Base-by-base conservation (phyloP, 1,140 invertebrate genomes). In the Sycobia sp. region DNA sequence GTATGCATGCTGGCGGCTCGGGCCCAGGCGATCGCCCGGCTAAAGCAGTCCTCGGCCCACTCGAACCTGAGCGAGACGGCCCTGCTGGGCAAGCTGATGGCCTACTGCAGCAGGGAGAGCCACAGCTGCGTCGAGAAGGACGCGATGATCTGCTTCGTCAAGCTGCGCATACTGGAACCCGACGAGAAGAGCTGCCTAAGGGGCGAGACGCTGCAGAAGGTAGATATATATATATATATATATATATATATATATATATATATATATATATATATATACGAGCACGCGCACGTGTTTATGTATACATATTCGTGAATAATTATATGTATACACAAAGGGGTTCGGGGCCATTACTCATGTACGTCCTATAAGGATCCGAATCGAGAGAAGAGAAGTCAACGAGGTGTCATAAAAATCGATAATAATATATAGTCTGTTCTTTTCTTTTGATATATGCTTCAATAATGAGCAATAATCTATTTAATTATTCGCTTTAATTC, bases 81-180 rank as follows among this genome's bases (percentile, higher is more conserved):
- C 23, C 82, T 99, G 41, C 84, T 99, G 22, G 95, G 95, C 13
- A 98, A 97, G 82, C 83, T 99, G 34, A 98, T 99, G 85, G 97
- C 95, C 9, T 94, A 93, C 72, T 94, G 91, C 80, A 93, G 88
- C 39, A 91, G 92, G 73, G 93, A 99, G 85, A 94, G 97, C 23
- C 98, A 99, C 80, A 98, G 96, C n/a, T 98, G 95, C 76, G 96
- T 99, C 9, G 97, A 99, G 83, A 99, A 99, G 79, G 96, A 96
- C 13, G 97, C 96, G 0, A 99, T 99, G 95, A 99, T 99, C 69
- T 92, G 90, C 68, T 97, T 99, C 74, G 96, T 99, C 0, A 99
- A 99, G 77, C 83, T 99, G 59, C 84, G 97, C 62, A 98, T 99
- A 73, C 83, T 99, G 27, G 96, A 99, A 74, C 94, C 97, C 0